Percentiles rank a stretch among this genome's conserved stretches.
Evolutionary conservation across 2,888 invertebrate species (phyloP).

Genomic region (Apodemia mormo): DNA sequence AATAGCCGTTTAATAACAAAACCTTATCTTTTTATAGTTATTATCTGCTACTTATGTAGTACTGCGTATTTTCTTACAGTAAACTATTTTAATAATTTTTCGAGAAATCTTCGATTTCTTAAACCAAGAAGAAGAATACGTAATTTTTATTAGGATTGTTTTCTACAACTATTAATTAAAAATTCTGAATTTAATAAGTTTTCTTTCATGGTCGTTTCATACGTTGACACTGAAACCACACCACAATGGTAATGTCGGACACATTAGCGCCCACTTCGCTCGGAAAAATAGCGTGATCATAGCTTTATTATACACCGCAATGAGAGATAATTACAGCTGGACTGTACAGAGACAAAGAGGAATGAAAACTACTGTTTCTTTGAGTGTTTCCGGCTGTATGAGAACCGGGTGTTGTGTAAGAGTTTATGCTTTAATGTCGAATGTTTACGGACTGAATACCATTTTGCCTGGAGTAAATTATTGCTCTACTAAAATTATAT

Average conservation of each 20-base stretch:
- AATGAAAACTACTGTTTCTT: conserved; percentile 22
- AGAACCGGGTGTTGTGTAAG: conserved; percentile 19
- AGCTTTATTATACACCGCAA: conserved; percentile 69
- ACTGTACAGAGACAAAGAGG: conserved; percentile 36
- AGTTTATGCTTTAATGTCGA: conserved; percentile 6
- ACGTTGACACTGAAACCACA: conserved; percentile 28
- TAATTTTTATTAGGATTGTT: too few species aligned
- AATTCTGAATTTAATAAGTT: too few species aligned
- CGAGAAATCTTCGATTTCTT: too few species aligned
- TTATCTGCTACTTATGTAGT: too few species aligned
- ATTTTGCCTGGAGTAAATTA: background rate
- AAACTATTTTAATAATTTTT: too few species aligned
- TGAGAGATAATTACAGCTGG: conserved; percentile 49
- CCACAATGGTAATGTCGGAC: conserved; percentile 47
- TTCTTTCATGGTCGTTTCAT: background rate
- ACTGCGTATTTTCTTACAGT: too few species aligned
- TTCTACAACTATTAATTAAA: too few species aligned
- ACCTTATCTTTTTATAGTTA: too few species aligned
- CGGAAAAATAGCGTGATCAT: conserved; percentile 62
- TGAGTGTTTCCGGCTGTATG: conserved; percentile 20
- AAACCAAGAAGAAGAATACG: too few species aligned
- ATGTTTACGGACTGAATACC: background rate
- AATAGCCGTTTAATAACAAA: too few species aligned
- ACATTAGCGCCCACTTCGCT: conserved; percentile 60
- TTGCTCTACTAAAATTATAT: background rate